These are phyloP conservation scores for Neoaliturus tenellus DNA, from an alignment of 2,888 invertebrate species.

Conservation along the genomic window DNA sequence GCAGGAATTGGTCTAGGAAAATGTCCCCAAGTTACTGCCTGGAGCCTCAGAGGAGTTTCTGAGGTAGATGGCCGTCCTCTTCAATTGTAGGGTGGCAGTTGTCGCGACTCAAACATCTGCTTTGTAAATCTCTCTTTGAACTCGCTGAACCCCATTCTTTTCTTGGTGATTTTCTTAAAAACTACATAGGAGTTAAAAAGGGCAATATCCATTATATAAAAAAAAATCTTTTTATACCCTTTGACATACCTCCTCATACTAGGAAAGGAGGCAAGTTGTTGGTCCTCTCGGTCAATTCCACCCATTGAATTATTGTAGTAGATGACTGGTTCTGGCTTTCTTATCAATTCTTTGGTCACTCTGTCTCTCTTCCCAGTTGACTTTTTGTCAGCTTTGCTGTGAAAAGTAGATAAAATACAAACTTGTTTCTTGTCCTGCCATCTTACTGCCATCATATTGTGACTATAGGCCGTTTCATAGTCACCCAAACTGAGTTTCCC, in stretches of 20 bases:
- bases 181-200: neutral
- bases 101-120: neutral
- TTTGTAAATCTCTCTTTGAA: neutral
- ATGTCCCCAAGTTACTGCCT: neutral
- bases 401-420: neutral
- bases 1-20: neutral
- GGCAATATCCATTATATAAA: neutral
- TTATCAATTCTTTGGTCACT: neutral
- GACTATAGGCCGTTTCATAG: neutral
- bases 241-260: neutral
- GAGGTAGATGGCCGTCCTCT: neutral
- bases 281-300: conserved; percentile 3
- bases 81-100: neutral
- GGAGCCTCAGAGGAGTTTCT: neutral
- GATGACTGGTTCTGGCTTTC: neutral
- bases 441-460: neutral
- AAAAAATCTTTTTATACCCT: neutral
- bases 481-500: neutral
- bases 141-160: neutral
- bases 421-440: neutral
- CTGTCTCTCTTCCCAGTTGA: neutral
- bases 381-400: neutral
- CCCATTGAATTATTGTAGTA: neutral
- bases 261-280: neutral
- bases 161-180: neutral